Conservation (phyloP, 2,888 invertebrate species). For the Drosophila setosimentum region DNA sequence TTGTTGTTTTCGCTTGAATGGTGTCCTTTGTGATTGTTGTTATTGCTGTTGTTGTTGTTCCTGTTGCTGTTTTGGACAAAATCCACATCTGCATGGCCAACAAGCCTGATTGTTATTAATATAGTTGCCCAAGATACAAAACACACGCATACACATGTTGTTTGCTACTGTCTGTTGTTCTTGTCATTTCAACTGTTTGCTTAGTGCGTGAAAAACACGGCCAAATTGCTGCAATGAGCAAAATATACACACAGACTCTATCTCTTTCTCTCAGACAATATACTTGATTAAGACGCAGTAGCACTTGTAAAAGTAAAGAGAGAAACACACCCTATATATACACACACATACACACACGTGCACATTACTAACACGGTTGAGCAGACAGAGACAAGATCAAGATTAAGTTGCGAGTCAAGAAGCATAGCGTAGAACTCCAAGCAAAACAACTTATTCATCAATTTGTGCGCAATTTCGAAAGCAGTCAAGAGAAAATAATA, state of each 20-base stretch:
- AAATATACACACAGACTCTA: constrained; percentile 23
- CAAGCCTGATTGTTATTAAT: constrained; percentile 72
- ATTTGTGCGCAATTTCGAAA: constrained; percentile 68
- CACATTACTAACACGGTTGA: constrained; percentile 30
- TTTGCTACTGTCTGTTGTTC: constrained; percentile 25
- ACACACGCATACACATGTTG: neutral
- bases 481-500: constrained; percentile 61
- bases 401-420: constrained; percentile 63
- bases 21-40: constrained; percentile 41
- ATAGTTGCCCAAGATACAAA: constrained; percentile 53
- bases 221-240: constrained; percentile 64
- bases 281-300: constrained; percentile 60
- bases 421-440: constrained; percentile 35
- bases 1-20: constrained; percentile 67
- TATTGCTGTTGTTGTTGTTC: constrained; percentile 29
- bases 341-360: neutral
- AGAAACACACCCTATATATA: constrained; percentile 21
- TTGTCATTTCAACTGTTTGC: constrained; percentile 63
- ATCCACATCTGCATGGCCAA: constrained; percentile 63
- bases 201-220: constrained; percentile 62
- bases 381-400: constrained; percentile 59
- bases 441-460: constrained; percentile 70
- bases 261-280: constrained; percentile 32
- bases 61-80: constrained; percentile 49
- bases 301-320: constrained; percentile 19